Conservation (phyloP, 2,797 vertebrate species). For the Rhadinocentrus ornatus region DNA sequence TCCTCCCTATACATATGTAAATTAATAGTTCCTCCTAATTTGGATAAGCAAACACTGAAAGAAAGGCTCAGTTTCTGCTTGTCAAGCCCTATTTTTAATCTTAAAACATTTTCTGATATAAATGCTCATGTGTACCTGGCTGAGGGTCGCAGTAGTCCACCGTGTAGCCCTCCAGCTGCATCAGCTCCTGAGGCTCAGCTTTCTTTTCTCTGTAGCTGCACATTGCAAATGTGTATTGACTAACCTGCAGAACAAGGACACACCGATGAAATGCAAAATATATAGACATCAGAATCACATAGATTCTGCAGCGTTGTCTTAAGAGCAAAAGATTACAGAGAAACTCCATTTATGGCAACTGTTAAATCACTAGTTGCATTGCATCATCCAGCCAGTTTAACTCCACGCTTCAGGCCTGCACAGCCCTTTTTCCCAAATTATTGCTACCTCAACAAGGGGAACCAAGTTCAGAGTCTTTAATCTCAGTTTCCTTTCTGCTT, state of each 20-base stretch:
- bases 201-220: slow-evolving; percentile 99
- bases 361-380: no score
- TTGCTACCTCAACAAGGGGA: no score
- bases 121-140: slow-evolving; percentile 75
- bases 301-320: neutral
- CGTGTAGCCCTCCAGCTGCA: slow-evolving; percentile 98
- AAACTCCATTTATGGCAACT: neutral
- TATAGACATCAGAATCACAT: neutral
- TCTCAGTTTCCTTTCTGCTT: no score
- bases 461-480: no score
- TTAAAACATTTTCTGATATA: neutral
- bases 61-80: no score
- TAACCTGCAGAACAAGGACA: slow-evolving; percentile 83
- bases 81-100: no score
- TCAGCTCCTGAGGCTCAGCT: slow-evolving; percentile 95
- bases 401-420: no score
- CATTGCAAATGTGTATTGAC: slow-evolving; percentile 99
- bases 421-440: no score
- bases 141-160: slow-evolving; percentile 96
- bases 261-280: neutral
- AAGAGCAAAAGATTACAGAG: neutral
- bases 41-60: no score
- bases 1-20: no score
- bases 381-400: no score
- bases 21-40: no score